A percentile compares a stretch with the other conserved stretches of the same genome.
Evolutionary conservation across 1,140 invertebrate species (phyloP).

Genomic region (Wiebesia pumilae): DNA sequence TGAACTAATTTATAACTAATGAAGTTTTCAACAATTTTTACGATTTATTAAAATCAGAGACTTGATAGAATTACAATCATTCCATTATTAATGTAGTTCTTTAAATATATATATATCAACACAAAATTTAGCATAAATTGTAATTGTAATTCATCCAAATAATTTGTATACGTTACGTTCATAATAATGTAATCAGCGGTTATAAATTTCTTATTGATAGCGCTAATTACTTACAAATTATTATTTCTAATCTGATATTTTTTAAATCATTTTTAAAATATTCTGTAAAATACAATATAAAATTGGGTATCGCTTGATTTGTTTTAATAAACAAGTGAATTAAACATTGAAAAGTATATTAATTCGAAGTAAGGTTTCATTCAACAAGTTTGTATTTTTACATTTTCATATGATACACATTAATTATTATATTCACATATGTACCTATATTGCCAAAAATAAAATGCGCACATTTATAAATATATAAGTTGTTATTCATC

Average conservation of each 20-base stretch:
- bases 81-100: neutral
- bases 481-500: conserved; percentile 57
- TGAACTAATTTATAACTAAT: neutral
- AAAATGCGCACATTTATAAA: conserved; percentile 41
- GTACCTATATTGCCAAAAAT: conserved; percentile 42
- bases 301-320: neutral
- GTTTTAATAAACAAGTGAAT: neutral
- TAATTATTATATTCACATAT: conserved; percentile 43
- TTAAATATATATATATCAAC: neutral
- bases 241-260: neutral
- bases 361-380: conserved; percentile 21
- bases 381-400: conserved; percentile 45
- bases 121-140: neutral
- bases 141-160: no score
- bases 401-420: conserved; percentile 44
- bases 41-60: neutral
- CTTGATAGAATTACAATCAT: neutral
- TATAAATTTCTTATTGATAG: neutral
- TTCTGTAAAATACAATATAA: neutral
- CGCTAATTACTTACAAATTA: neutral
- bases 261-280: neutral
- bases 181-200: neutral
- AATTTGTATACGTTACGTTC: neutral
- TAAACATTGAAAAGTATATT: neutral
- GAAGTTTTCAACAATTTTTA: neutral